A percentile compares a stretch with the other conserved stretches of the same genome.
Conservation (phyloP, 2,113 vertebrate species). For the Misgurnus mizolepis region DNA sequence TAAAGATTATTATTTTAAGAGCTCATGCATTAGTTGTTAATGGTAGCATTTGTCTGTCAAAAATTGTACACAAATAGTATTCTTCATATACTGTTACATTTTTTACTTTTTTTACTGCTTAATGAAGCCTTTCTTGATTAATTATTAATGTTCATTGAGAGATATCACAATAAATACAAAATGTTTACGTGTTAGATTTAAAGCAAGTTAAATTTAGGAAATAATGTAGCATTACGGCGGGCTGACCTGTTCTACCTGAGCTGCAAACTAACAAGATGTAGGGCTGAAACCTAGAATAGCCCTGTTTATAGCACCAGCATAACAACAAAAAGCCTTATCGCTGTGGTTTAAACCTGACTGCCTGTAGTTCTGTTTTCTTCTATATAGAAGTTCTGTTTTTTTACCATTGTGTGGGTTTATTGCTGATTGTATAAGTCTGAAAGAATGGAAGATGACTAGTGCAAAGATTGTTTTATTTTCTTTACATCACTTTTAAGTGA, state of each 20-base stretch:
- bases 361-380: slow-evolving; percentile 45
- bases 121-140: background rate
- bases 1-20: background rate
- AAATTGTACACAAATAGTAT: background rate
- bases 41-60: background rate
- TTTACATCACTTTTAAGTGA: background rate
- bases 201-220: slow-evolving; percentile 16
- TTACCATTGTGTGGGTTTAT: slow-evolving; percentile 48
- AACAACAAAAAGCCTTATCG: slow-evolving; percentile 27
- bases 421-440: slow-evolving; percentile 13
- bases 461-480: background rate
- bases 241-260: background rate
- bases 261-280: background rate
- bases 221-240: slow-evolving; percentile 40
- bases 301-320: slow-evolving; percentile 40
- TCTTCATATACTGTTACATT: background rate
- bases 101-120: background rate
- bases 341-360: slow-evolving; percentile 45
- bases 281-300: background rate
- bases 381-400: slow-evolving; percentile 55
- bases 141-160: slow-evolving; percentile 1
- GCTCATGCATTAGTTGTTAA: background rate
- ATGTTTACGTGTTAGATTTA: background rate
- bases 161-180: background rate
- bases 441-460: background rate